Percentiles rank a stretch among this genome's conserved stretches.
phyloP scores from a whole-genome alignment of 2,797 vertebrate genomes.

The Premnoplex brunnescens region DNA sequence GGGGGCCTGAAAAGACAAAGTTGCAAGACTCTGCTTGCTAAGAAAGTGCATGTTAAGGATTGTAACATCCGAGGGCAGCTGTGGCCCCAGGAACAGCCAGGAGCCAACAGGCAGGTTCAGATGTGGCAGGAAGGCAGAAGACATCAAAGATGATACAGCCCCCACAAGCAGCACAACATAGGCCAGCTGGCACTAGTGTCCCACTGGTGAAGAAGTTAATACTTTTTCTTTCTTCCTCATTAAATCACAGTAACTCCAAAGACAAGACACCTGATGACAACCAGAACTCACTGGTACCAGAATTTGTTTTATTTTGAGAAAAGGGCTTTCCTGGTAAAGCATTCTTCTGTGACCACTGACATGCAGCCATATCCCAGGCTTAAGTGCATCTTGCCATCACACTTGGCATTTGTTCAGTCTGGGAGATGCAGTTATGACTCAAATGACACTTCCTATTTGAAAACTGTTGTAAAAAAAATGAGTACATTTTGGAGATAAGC shows the following conservation, averaged over 20 bases:
- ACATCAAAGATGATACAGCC: neutral
- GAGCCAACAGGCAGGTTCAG: neutral
- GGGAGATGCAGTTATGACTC: neutral
- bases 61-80: accelerated
- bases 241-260: neutral
- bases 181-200: neutral
- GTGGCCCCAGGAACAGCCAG: accelerated
- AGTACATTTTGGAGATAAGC: neutral
- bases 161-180: neutral
- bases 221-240: neutral
- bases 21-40: neutral
- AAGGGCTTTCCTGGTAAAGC: neutral
- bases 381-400: neutral
- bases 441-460: neutral
- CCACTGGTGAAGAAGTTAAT: neutral
- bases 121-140: neutral
- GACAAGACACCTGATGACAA: neutral
- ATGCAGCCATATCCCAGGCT: neutral
- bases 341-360: neutral
- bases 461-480: conserved; percentile 17
- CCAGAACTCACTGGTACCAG: neutral
- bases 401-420: neutral
- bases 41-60: neutral
- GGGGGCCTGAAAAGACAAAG: neutral
- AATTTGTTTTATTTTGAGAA: neutral